These are phyloP conservation scores for Salvelinus sp. DNA, from an alignment of 2,113 vertebrate species.

Conservation along the genomic window DNA sequence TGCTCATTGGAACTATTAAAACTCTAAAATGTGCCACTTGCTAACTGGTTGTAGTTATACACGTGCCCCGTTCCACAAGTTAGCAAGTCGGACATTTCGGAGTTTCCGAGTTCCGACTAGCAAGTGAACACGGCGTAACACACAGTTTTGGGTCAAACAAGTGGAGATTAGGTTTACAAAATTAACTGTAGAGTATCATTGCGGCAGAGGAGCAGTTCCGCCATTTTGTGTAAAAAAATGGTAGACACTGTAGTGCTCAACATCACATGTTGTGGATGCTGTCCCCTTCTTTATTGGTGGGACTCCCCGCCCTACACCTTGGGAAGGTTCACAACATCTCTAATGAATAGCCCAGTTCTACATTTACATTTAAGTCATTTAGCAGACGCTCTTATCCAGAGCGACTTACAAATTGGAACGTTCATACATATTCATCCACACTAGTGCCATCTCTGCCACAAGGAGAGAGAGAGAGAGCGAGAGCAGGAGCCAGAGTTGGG, in stretches of 20 bases:
- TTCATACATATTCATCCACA: no score
- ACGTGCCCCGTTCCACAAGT: no score
- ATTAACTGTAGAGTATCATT: not conserved
- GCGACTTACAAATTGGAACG: no score
- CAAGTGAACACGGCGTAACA: not conserved
- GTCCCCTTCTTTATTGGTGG: not conserved
- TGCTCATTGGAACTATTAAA: no score
- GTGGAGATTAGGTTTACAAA: not conserved
- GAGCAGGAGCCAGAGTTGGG: constrained; percentile 6
- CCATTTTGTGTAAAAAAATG: not conserved
- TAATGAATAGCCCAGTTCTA: not conserved
- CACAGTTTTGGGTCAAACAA: not conserved
- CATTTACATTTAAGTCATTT: no score
- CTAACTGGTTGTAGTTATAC: no score
- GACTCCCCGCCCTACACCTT: no score
- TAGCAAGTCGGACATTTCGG: no score
- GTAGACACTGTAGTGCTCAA: no score
- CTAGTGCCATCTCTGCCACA: constrained; percentile 1
- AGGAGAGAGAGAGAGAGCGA: not conserved
- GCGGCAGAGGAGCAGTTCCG: not conserved
- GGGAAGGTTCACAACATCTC: not conserved
- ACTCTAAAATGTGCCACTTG: not conserved
- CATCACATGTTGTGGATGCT: not conserved
- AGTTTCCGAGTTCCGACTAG: no score
- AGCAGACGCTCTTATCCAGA: no score